phyloP scores from a whole-genome alignment of 2,113 vertebrate genomes.

The Urocolius indicus region DNA sequence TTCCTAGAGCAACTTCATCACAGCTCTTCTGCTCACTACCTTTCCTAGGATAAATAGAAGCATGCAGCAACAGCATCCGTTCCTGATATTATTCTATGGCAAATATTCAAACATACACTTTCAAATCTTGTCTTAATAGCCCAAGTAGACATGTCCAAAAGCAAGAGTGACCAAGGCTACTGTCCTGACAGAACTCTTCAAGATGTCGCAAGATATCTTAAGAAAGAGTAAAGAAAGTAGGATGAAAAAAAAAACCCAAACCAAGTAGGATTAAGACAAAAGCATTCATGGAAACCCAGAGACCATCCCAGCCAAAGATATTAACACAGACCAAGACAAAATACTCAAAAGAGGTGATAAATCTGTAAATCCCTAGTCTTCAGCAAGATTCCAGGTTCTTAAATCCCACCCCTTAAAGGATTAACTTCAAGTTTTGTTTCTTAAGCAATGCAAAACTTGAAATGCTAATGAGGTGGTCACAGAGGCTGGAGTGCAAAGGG shows the following conservation, averaged over 20 bases:
- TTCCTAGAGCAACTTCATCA: background rate
- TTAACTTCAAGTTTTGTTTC: background rate
- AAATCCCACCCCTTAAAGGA: background rate
- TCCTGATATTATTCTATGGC: background rate
- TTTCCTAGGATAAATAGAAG: background rate
- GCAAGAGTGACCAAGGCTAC: background rate
- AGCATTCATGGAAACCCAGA: background rate
- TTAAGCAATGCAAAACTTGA: background rate
- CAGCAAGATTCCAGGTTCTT: background rate
- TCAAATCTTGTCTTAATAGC: background rate
- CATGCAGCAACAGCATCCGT: background rate
- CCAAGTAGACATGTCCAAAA: background rate
- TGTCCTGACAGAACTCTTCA: background rate
- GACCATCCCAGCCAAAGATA: fast-evolving
- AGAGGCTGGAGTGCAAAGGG: background rate
- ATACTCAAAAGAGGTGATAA: background rate
- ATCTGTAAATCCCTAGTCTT: background rate
- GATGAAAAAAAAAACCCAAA: background rate
- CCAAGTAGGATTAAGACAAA: background rate
- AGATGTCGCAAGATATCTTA: background rate
- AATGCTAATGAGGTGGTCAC: background rate
- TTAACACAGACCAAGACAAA: background rate
- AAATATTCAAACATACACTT: background rate
- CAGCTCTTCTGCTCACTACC: background rate
- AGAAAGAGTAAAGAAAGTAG: background rate